These are phyloP conservation scores for Zonitis immaculata DNA, from an alignment of 2,888 invertebrate genomes.

Conservation along the genomic window DNA sequence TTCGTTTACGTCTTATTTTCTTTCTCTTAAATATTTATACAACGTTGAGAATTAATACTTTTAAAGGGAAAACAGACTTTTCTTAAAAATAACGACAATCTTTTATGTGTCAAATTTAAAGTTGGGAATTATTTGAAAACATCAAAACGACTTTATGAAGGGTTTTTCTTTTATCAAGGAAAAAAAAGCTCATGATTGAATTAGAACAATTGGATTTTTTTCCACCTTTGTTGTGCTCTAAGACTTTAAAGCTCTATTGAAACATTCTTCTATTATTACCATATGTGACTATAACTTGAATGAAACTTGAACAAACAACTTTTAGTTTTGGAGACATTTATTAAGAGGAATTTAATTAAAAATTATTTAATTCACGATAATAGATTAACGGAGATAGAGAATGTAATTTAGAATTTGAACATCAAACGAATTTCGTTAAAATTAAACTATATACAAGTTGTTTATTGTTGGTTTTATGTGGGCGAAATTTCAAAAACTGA, in stretches of 20 bases:
- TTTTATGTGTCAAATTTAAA: not conserved
- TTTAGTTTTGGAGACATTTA: not conserved
- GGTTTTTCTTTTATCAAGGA: too few relatives aligned
- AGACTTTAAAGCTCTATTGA: not conserved
- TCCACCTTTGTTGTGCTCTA: not conserved
- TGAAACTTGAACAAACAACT: not conserved
- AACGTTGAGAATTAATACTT: too few relatives aligned
- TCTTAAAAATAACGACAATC: not conserved
- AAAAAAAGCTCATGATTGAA: not conserved
- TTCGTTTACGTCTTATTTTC: too few relatives aligned
- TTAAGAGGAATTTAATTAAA: not conserved
- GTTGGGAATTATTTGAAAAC: not conserved
- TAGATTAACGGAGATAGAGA: not conserved
- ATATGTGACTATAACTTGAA: not conserved
- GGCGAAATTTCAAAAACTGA: too few relatives aligned
- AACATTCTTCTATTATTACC: too few relatives aligned
- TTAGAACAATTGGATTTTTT: not conserved
- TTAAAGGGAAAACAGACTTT: too few relatives aligned
- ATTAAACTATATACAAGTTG: too few relatives aligned
- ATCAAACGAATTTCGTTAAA: not conserved
- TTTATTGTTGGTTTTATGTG: too few relatives aligned
- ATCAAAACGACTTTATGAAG: not conserved
- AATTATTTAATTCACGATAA: not conserved
- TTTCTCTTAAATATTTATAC: too few relatives aligned
- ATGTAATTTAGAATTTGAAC: not conserved